Base-by-base conservation (phyloP, 2,113 vertebrate genomes). In the Forbesichthys agassizii region DNA sequence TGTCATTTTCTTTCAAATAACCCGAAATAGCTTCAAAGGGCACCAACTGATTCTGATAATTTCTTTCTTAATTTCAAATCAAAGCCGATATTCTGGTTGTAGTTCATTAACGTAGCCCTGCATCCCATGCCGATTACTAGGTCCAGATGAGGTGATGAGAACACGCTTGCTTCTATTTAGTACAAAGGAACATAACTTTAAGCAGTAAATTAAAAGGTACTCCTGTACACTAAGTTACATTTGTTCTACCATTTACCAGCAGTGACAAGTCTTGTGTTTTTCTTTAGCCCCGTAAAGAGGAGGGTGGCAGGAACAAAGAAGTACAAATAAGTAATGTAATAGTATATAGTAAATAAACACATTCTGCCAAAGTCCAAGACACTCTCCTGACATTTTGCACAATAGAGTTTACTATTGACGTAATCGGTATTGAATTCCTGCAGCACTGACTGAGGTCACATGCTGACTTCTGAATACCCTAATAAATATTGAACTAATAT, bases 191-290 rank as follows among this genome's bases (percentile, higher is more conserved):
- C 4, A 1, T 42, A 8, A 27, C 27, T 27, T 42, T 42, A 42
- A 5, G 7, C 7, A 42, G 7, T 42, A 49, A n/a, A 33, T 46
- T 11, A 14, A 1, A 12, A 6, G 51, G 14, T 51, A 16, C 60
- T 60, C 70, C 56, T 75, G 60, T 68, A 73, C 69, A 53, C 48
- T 54, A 36, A 80, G 54, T 75, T 27, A 74, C 85, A 84, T 76
- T 48, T 73, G 77, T 53, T 68, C 8, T 46, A 58, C 65, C 71
- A 71, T 79, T 71, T 64, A 72, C 68, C 77, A 61, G 58, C 62
- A 59, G 68, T 80, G 80, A 86, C 77, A 12, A 88, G 84, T 85
- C 61, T 51, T 56, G 72, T 58, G 51, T 73, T 86, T 79, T 42
- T 42, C 36, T 42, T 42, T 8, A 42, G 36, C 36, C 36, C 36